Base-by-base conservation (phyloP, 2,797 vertebrate genomes). In the Glyptemys insculpta region DNA sequence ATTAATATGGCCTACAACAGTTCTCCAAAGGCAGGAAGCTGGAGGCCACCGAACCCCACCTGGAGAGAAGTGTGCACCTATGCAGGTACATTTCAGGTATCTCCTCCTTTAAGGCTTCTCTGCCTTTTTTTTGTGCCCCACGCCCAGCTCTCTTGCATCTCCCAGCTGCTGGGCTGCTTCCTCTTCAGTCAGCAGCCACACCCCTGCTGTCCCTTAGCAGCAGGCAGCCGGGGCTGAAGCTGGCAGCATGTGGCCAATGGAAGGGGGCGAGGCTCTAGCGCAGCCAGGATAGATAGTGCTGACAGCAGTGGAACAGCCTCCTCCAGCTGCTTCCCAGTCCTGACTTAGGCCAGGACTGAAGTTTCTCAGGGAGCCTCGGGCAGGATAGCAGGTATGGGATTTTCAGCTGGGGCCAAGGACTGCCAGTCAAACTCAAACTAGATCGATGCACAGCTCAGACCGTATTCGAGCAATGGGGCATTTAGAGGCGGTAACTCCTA, bases 311-410 rank as follows among this genome's bases (percentile, higher is more conserved):
- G 0, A 34, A 41, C 74, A 81, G 52, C 88, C 72, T 91, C 53
- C 91, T 96, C 62, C 79, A 19, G 57, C 72, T 68, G 0, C 65
- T 94, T 56, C 25, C 12, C 62, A 88, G 85, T 12, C 87, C 3
- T 0, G 49, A 41, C 15, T 85, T 49, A 4, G 83, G 79, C 59
- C 92, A 93, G 50, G 3, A 0, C 54, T 68, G 37, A 92, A 93
- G 84, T 96, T 93, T 96, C 89, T 94, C 85, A 91, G 91, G 93
- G 89, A 96, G 94, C 89, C 49, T 56, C 78, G 90, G 57, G 82
- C 82, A 87, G 89, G 1, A 54, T 87, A 89, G 91, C 93, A 87
- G 54, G 34, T 0, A 18, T 50, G 41, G 29, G 31, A 82, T 91
- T 92, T 94, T 92, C 78, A 91, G 5, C 41, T 41, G 0, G 1